Base-by-base conservation (phyloP, 2,113 vertebrate genomes). In the Centropristis striata region DNA sequence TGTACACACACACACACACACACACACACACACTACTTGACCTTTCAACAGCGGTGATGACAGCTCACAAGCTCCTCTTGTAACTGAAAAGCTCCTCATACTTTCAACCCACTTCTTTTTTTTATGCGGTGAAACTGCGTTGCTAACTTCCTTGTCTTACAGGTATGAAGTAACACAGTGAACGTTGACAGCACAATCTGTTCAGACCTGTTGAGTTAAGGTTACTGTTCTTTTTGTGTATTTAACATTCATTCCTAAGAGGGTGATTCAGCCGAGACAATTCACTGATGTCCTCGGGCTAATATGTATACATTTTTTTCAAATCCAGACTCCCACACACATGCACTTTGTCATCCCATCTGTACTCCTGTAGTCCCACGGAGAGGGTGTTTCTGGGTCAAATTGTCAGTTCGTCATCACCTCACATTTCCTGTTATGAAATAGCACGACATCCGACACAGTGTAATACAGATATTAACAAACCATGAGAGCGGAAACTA, bases 391-490 rank as follows among this genome's bases (percentile, higher is more conserved):
- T 77, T 82, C 32, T 37, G 69, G 80, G 75, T 82, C 83, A 88
- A 59, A 37, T 58, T 27, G 70, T 55, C 73, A 36, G 59, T 84
- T 89, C 68, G 78, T 83, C 85, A 63, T 80, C 84, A 75, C 79
- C 68, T 90, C 77, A 84, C 78, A 82, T 83, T 91, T 94, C 89
- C 91, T 93, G 90, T 94, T 93, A 85, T 87, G 88, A 92, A 93
- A 90, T 78, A 84, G 53, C 58, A 63, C 49, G 82, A 86, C 71
- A 73, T 69, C 61, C 36, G 42, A 73, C 72, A 75, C 46, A 37
- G 71, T 74, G 66, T 71, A 82, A 88, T 77, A 69, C 65, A 82
- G 73, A 83, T 73, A 86, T 86, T 82, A 59, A 80, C 81, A 85
- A 85, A 86, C 51, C 78, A 39, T 49, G 47, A 75, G 69, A 71